phyloP scores from a whole-genome alignment of 2,113 vertebrate species.

The Psilopsiagon aymara region DNA sequence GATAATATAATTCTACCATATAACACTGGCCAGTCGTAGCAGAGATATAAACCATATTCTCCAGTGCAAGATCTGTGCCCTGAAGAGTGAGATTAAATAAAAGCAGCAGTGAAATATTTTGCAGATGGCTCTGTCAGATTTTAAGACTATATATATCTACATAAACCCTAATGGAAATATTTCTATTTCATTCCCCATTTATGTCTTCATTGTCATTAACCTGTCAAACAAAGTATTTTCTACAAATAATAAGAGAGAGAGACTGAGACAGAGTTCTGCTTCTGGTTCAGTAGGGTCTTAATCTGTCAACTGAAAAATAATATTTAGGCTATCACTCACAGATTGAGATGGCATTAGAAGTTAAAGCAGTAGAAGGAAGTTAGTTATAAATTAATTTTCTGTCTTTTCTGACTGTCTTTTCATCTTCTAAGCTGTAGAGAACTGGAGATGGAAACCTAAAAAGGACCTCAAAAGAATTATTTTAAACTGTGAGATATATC shows the following conservation, averaged over 20 bases:
- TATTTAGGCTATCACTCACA: not conserved
- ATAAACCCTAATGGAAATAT: not conserved
- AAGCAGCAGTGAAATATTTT: not conserved
- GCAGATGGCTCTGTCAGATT: not conserved
- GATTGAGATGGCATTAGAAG: not conserved
- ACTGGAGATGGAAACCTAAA: not conserved
- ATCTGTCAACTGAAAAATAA: conserved; percentile 30
- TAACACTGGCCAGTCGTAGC: not conserved
- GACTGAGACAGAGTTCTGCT: not conserved
- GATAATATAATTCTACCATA: not conserved
- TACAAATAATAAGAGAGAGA: not conserved
- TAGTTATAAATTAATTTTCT: not conserved
- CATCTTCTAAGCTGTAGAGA: not conserved
- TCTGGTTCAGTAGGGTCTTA: not conserved
- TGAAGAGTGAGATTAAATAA: not conserved
- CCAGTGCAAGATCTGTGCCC: not conserved
- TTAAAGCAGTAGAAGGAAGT: not conserved
- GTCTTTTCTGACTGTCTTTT: not conserved
- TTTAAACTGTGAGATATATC: not conserved
- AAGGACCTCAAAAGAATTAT: not conserved
- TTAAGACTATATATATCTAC: not conserved
- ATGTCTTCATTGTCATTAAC: conserved; percentile 21
- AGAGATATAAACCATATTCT: not conserved
- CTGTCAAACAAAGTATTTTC: conserved; percentile 1
- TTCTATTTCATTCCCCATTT: conserved; percentile 21